Conservation (phyloP, 2,113 vertebrate genomes). For the Neoarius graeffei region DNA sequence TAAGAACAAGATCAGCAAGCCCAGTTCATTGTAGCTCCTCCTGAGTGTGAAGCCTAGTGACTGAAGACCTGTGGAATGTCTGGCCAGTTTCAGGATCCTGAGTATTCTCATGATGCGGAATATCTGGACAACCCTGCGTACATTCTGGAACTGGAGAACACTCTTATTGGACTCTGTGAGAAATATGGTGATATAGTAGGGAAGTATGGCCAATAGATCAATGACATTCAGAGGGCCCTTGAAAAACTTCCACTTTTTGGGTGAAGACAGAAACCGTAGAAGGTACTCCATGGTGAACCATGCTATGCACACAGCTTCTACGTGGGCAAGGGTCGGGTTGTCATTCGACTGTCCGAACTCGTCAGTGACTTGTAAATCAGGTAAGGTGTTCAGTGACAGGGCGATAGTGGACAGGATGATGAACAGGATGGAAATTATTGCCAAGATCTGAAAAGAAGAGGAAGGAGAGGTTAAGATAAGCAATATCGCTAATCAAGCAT, state of each 20-base stretch:
- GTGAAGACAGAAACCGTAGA: constrained; percentile 91
- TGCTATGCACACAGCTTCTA: constrained; percentile 96
- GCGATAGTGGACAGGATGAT: constrained; percentile 97
- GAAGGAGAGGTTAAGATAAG: background rate
- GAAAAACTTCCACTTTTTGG: constrained; percentile 97
- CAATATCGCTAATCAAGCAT: background rate
- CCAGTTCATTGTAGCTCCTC: constrained; percentile 94
- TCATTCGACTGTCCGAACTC: constrained; percentile 93
- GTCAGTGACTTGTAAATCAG: constrained; percentile 92
- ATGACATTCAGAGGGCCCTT: constrained; percentile 97
- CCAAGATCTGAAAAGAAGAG: constrained; percentile 71
- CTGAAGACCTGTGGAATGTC: constrained; percentile 96
- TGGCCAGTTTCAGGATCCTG: constrained; percentile 92
- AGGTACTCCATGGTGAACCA: constrained; percentile 99
- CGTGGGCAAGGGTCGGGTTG: constrained; percentile 91
- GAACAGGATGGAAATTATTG: constrained; percentile 96
- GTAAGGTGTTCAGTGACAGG: constrained; percentile 95
- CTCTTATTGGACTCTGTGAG: constrained; percentile 96
- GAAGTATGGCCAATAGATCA: constrained; percentile 93
- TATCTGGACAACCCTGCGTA: constrained; percentile 95
- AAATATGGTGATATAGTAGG: constrained; percentile 96
- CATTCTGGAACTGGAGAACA: constrained; percentile 96
- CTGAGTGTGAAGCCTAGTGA: constrained; percentile 95
- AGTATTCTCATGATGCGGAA: constrained; percentile 98
- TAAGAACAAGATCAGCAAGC: constrained; percentile 92